These are phyloP conservation scores for Lophura nycthemera DNA, from an alignment of 2,113 vertebrate species.

Conservation along the genomic window DNA sequence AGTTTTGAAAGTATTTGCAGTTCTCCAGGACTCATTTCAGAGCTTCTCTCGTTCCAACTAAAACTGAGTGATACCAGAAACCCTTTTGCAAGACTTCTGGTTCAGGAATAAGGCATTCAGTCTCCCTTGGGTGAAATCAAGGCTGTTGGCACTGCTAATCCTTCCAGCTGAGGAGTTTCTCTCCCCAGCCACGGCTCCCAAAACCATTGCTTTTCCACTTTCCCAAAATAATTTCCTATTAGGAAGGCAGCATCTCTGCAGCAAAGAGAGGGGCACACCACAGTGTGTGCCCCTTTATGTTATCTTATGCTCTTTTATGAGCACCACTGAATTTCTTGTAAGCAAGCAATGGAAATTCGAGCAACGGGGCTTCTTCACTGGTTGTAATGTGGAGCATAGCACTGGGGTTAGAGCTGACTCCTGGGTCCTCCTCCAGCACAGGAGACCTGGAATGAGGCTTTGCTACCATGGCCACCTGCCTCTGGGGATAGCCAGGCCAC, in stretches of 20 bases:
- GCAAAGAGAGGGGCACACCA: not conserved
- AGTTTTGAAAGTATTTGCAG: not conserved
- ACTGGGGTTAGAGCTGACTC: not conserved
- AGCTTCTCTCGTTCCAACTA: not conserved
- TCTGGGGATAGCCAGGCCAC: not conserved
- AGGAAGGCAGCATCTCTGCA: not conserved
- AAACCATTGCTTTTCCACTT: not conserved
- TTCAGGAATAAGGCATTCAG: not conserved
- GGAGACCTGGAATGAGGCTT: not conserved
- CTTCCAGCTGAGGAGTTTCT: not conserved
- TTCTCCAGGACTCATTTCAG: not conserved
- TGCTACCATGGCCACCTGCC: not conserved
- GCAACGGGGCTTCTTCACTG: rapidly evolving
- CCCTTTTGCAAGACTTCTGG: not conserved
- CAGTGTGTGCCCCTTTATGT: too few relatives aligned
- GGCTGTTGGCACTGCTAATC: not conserved
- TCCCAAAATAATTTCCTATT: not conserved
- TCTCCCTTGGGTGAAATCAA: not conserved
- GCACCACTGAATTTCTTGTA: not conserved
- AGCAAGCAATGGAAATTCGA: not conserved
- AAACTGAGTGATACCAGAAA: not conserved
- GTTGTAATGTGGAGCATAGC: rapidly evolving
- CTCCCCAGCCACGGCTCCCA: not conserved
- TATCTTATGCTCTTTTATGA: too few relatives aligned
- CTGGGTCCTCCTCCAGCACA: not conserved